phyloP scores from a whole-genome alignment of 2,113 vertebrate genomes.

The Pomatostomus ruficeps region DNA sequence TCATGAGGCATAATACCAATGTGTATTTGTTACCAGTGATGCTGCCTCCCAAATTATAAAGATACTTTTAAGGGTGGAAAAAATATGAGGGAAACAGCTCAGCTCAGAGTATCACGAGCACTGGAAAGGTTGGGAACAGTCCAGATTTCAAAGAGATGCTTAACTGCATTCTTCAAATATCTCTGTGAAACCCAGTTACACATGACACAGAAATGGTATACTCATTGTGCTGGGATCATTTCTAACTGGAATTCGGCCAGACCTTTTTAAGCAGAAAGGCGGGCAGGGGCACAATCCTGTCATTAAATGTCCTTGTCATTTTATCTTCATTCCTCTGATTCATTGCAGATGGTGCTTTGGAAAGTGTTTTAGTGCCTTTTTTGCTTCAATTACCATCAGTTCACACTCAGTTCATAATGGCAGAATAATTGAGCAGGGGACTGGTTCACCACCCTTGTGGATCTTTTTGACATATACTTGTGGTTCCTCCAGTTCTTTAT shows the following conservation, averaged over 20 bases:
- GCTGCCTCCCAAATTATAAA: neutral
- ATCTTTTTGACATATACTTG: slow-evolving; percentile 16
- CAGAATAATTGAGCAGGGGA: slow-evolving; percentile 23
- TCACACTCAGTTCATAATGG: slow-evolving; percentile 24
- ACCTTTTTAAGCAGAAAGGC: slow-evolving; percentile 55
- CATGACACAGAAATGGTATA: slow-evolving; percentile 36
- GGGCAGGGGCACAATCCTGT: slow-evolving; percentile 42
- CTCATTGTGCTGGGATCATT: slow-evolving; percentile 34
- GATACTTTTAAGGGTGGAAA: slow-evolving; percentile 26
- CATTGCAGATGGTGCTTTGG: slow-evolving; percentile 58
- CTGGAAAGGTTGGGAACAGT: slow-evolving; percentile 13
- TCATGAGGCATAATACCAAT: neutral
- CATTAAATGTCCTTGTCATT: slow-evolving; percentile 65
- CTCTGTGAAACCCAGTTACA: slow-evolving; percentile 28
- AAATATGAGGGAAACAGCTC: slow-evolving; percentile 7
- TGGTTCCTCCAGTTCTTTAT: neutral
- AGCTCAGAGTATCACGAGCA: neutral
- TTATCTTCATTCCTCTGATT: slow-evolving; percentile 64
- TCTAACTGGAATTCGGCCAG: slow-evolving; percentile 55
- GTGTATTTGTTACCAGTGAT: neutral
- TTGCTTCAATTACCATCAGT: slow-evolving; percentile 41
- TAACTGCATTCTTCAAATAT: slow-evolving; percentile 68
- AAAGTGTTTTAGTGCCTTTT: slow-evolving; percentile 42
- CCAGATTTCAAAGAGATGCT: slow-evolving; percentile 62
- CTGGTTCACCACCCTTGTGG: neutral